phyloP scores from a whole-genome alignment of 92 coral and sea anemone species.

The Palythoa caribaeorum region DNA sequence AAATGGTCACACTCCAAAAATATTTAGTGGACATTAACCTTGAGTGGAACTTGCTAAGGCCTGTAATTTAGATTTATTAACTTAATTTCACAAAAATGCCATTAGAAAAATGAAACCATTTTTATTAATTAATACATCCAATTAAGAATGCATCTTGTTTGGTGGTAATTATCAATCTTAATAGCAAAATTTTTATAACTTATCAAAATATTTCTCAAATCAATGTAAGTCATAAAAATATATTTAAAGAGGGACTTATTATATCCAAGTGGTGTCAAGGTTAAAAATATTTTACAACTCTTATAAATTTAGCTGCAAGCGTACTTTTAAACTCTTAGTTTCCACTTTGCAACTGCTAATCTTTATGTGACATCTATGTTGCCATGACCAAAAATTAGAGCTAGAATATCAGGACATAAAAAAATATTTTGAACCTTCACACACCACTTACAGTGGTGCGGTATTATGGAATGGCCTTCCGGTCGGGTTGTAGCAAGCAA shows the following conservation, averaged over 20 bases:
- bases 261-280: not conserved
- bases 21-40: not conserved
- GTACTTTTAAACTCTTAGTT: no score
- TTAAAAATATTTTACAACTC: not conserved
- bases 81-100: not conserved
- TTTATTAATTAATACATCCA: not conserved
- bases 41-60: constrained; percentile 31
- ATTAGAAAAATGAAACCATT: not conserved
- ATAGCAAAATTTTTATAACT: not conserved
- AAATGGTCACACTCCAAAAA: not conserved
- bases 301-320: not conserved
- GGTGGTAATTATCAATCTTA: not conserved
- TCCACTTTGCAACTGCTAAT: not conserved
- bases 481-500: no score
- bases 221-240: not conserved
- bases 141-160: no score
- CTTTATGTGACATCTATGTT: not conserved
- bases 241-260: not conserved
- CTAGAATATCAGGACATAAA: not conserved
- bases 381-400: not conserved
- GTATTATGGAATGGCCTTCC: no score
- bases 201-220: not conserved
- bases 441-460: no score
- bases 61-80: not conserved
- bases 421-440: not conserved